Base-by-base conservation (phyloP, 2,797 vertebrate species). In the Sebastes itinus region DNA sequence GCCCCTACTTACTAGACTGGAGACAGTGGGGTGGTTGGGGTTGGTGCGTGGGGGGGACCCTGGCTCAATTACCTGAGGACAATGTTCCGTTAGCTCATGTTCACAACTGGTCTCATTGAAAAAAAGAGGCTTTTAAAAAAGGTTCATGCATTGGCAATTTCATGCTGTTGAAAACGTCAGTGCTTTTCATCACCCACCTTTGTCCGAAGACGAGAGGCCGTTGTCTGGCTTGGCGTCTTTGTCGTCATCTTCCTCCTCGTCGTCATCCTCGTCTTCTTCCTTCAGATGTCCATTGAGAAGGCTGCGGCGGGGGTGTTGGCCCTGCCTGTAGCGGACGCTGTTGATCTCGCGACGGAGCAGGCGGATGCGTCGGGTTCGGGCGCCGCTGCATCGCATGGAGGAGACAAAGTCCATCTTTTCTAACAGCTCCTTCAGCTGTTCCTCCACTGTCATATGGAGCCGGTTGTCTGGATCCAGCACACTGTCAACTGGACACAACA, bases 311-410 rank as follows among this genome's bases (percentile, higher is more conserved):
- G 91, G 93, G 58, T 95, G 95, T 75, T 97, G 97, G 33, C 96
- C 97, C 88, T 98, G 94, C 23, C 92, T 96, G 88, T 97, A 96
- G 58, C 97, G 96, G 59, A 99, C 83, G 88, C 18, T 92, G 93
- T 99, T 99, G 94, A 99, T 99, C 93, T 99, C 98, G 0, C 97
- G 94, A 10, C 97, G 96, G 38, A 99, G 95, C 69, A 98, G 95
- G 38, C 97, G 96, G 38, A 99, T 92, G 12, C 98, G 97, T 16
- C 97, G 97, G 0, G 97, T 98, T 3, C 98, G 95, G 35, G 97
- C 98, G 0, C 98, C 97, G 0, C 98, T 99, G 84, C 97, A 96
- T 9, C 97, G 91, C 97, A 98, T 97, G 84, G 96, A 94, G 42
- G 95, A 95, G 87, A 99, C 97, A 52, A 97, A 92, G 93, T 99